A percentile compares a stretch with the other conserved stretches of the same genome.
phyloP scores from a whole-genome alignment of 1,140 invertebrate genomes.

The Leptinotarsa undecemlineata region DNA sequence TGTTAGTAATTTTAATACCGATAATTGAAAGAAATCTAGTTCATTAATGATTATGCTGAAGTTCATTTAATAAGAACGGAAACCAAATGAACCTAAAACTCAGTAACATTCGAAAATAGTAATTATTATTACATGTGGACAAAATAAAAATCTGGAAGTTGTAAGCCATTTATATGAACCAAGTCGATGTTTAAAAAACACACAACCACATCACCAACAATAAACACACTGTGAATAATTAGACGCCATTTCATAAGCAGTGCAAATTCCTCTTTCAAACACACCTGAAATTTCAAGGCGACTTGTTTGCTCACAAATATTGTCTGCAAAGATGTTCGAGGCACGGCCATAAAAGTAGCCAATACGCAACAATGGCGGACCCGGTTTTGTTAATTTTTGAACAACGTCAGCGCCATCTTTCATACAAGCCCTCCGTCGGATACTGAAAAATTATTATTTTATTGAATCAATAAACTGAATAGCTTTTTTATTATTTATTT shows the following conservation, averaged over 20 bases:
- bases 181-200: constrained; percentile 52
- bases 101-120: not conserved
- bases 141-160: constrained; percentile 27
- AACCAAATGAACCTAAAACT: not conserved
- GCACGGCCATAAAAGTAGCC: constrained; percentile 51
- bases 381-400: constrained; percentile 47
- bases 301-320: constrained; percentile 35
- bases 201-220: constrained; percentile 23
- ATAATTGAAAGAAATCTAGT: not conserved
- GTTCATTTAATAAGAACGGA: no score
- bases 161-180: constrained; percentile 44
- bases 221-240: constrained; percentile 18
- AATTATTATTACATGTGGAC: constrained; percentile 21
- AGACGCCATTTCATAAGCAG: not conserved
- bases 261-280: constrained; percentile 32
- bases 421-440: not conserved
- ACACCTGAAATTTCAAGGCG: constrained; percentile 35
- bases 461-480: constrained; percentile 1
- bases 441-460: constrained; percentile 11
- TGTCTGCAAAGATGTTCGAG: constrained; percentile 44
- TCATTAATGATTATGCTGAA: no score
- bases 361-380: constrained; percentile 53
- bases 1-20: not conserved
- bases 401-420: constrained; percentile 41
- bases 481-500: no score